Percentiles rank a stretch among this genome's conserved stretches.
These are phyloP conservation scores for Mesocricetus auratus DNA, from an alignment of 2,113 vertebrate genomes.

Conservation along the genomic window DNA sequence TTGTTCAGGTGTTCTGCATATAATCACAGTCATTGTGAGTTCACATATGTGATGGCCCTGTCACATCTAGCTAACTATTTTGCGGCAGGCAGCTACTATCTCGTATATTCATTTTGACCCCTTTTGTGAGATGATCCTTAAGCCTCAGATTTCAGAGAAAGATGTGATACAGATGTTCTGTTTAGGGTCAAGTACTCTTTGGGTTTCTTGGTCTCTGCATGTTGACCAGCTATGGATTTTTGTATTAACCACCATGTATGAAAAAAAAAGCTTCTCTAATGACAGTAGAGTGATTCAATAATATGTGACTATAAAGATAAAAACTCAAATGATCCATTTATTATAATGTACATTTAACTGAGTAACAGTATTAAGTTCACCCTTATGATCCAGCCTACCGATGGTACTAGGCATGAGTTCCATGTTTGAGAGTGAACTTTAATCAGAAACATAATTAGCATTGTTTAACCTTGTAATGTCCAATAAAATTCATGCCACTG, in stretches of 20 bases:
- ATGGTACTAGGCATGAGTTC: not conserved
- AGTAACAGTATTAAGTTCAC: not conserved
- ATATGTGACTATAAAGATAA: not conserved
- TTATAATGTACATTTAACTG: not conserved
- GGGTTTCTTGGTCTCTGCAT: not conserved
- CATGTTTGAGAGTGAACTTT: not conserved
- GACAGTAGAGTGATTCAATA: not conserved
- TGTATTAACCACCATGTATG: not conserved
- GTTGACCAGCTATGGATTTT: not conserved
- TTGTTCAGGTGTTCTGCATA: not conserved
- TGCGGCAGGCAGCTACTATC: too few relatives aligned
- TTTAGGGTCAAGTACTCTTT: not conserved
- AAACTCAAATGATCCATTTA: too few relatives aligned
- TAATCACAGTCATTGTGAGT: not conserved
- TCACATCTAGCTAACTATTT: not conserved
- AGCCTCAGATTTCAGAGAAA: fast-evolving
- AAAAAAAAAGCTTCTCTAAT: not conserved
- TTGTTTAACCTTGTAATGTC: not conserved
- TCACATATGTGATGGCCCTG: not conserved
- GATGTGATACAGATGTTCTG: not conserved
- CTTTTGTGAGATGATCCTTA: too few relatives aligned
- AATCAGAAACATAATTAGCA: not conserved
- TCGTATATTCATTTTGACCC: not conserved
- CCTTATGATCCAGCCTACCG: not conserved
- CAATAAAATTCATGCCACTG: not conserved